Percentiles rank a stretch among this genome's conserved stretches.
These are phyloP conservation scores for Rhopalosiphum padi DNA, from an alignment of 1,140 invertebrate genomes.

Conservation along the genomic window DNA sequence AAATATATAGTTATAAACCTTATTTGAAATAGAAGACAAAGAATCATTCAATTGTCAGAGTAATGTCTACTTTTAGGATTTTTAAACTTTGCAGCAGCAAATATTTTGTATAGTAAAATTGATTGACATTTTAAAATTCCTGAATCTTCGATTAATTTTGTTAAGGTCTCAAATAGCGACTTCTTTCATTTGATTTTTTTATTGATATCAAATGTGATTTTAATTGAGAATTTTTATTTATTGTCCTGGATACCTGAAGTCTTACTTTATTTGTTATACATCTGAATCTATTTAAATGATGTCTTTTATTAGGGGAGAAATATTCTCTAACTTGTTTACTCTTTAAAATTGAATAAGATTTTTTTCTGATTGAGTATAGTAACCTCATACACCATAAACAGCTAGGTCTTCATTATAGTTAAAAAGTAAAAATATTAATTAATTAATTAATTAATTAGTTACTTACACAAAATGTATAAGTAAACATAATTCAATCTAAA, in stretches of 20 bases:
- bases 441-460: too few species aligned
- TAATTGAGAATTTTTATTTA: not conserved
- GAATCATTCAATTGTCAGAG: not conserved
- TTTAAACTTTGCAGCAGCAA: not conserved
- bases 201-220: not conserved
- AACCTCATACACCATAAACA: not conserved
- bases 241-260: not conserved
- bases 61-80: conserved; percentile 11
- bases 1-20: not conserved
- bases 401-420: not conserved
- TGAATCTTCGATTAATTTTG: not conserved
- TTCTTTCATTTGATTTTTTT: conserved; percentile 11
- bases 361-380: not conserved
- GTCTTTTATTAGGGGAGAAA: not conserved
- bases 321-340: not conserved
- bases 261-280: not conserved
- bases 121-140: not conserved
- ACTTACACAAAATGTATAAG: too few species aligned
- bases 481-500: too few species aligned
- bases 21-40: conserved; percentile 15
- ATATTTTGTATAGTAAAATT: not conserved
- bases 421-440: too few species aligned
- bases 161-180: not conserved
- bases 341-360: not conserved
- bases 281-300: not conserved